A percentile compares a stretch with the other conserved stretches of the same genome.
Conservation (phyloP, 2,797 vertebrate species). For the Falco cherrug region DNA sequence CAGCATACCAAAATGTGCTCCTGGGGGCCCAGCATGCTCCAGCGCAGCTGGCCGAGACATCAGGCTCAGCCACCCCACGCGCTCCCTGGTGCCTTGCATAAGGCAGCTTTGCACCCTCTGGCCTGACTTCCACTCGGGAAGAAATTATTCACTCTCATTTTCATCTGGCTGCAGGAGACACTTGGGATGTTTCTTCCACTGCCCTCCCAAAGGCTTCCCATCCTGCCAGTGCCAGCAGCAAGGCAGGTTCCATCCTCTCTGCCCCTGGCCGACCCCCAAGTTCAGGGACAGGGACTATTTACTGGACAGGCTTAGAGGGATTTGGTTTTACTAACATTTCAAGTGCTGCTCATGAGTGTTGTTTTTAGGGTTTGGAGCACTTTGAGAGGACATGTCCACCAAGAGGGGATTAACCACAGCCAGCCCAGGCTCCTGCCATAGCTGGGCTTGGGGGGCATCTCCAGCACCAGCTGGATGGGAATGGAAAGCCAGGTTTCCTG, state of each 20-base stretch:
- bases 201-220: background rate
- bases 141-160: background rate
- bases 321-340: background rate
- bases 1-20: background rate
- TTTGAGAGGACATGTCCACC: background rate
- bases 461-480: background rate
- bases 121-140: background rate
- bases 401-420: background rate
- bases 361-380: background rate
- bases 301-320: background rate
- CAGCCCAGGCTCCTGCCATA: background rate
- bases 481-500: background rate
- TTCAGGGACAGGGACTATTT: background rate
- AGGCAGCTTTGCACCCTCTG: background rate
- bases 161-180: background rate
- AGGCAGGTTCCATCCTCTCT: background rate
- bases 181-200: background rate
- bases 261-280: rapidly evolving
- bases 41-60: rapidly evolving
- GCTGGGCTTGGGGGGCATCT: background rate
- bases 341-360: background rate
- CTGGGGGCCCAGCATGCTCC: background rate
- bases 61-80: background rate
- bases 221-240: rapidly evolving
- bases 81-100: background rate